phyloP scores from a whole-genome alignment of 2,888 invertebrate species.

The Saturnia japonica region DNA sequence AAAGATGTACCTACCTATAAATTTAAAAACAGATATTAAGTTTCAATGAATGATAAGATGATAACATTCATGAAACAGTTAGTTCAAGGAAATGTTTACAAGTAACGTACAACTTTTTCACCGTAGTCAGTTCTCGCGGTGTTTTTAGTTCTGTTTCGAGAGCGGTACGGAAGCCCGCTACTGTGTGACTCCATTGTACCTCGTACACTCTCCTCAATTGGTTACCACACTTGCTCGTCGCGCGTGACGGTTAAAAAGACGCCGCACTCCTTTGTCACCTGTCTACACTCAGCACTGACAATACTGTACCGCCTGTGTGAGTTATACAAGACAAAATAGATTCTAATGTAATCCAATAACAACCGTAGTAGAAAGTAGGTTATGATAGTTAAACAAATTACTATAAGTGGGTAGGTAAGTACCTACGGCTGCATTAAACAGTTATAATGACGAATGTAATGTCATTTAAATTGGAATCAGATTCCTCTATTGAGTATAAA shows the following conservation, averaged over 20 bases:
- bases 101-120: conserved; percentile 22
- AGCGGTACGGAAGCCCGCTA: conserved; percentile 75
- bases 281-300: conserved; percentile 40
- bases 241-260: conserved; percentile 56
- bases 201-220: conserved; percentile 49
- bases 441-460: background rate
- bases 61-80: too few relatives aligned
- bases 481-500: conserved; percentile 8
- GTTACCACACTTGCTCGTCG: conserved; percentile 68
- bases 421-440: conserved; percentile 9
- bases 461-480: conserved; percentile 14
- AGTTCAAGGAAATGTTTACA: background rate
- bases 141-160: conserved; percentile 41
- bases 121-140: conserved; percentile 34
- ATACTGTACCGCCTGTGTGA: conserved; percentile 35
- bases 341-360: conserved; percentile 27
- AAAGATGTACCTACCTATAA: too few relatives aligned
- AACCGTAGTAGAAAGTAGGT: conserved; percentile 23
- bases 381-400: conserved; percentile 18
- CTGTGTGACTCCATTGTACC: conserved; percentile 70
- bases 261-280: conserved; percentile 67
- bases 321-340: conserved; percentile 31
- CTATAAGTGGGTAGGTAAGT: conserved; percentile 16
- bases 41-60: too few relatives aligned
- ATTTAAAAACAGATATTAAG: too few relatives aligned